Base-by-base conservation (phyloP, 2,113 vertebrate genomes). In the Gobius niger region DNA sequence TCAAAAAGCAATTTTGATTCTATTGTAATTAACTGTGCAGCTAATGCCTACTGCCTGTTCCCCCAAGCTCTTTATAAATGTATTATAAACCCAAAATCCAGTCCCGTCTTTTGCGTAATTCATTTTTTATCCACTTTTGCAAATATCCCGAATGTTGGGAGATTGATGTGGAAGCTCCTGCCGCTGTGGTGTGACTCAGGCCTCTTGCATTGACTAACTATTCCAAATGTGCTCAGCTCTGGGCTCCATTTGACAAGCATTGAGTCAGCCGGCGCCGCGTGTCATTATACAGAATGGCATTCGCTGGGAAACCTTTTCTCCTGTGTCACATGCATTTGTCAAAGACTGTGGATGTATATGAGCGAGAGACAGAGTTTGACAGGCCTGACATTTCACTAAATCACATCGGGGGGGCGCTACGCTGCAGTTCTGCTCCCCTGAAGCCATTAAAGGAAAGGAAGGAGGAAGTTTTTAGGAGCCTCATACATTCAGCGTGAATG, bases 321-420 rank as follows among this genome's bases (percentile, higher is more conserved):
- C 24, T 73, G 77, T 81, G 81, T 82, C 78, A 70, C 72, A 79
- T 66, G 81, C 80, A 87, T 89, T 87, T 78, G 79, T 89, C 85
- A 85, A 69, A 78, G 62, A 78, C 67, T 73, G 68, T 67, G 57
- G 81, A 82, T 76, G 72, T 70, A 68, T 82, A 69, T 75, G 72
- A 85, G 81, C 52, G 53, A 77, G 70, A 77, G 79, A 77, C 68
- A 50, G 73, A 53, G 63, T 84, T 74, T 84, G 88, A 84, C 86
- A 87, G 84, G 73, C 40, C 68, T 87, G 89, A 70, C 84, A 86
- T 87, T 87, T 87, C 75, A 78, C 77, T 88, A 76, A 86, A 86
- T 89, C 84, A 87, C 70, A 81, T 59, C 24, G 68, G 0, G 6
- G 63, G 52, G 24, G 24, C 24, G 75, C 78, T 53, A 60, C 40